These are phyloP conservation scores for Malurus elegans DNA, from an alignment of 2,113 vertebrate species.

Conservation along the genomic window DNA sequence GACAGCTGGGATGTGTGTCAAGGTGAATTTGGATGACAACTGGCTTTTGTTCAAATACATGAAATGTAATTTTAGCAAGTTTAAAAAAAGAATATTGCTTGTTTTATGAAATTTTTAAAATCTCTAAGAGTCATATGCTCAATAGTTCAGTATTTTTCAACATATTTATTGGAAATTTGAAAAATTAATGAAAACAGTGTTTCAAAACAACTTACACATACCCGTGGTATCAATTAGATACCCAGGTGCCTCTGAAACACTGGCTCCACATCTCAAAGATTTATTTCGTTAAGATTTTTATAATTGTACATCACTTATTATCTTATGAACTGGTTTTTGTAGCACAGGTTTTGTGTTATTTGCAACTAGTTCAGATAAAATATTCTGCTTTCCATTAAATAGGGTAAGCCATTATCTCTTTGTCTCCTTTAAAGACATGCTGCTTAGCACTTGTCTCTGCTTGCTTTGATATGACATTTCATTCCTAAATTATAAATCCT, in stretches of 20 bases:
- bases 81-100: neutral
- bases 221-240: neutral
- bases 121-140: neutral
- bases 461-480: neutral
- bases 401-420: neutral
- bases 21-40: neutral
- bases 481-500: neutral
- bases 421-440: neutral
- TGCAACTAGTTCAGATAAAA: neutral
- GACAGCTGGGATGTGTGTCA: neutral
- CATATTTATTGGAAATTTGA: neutral
- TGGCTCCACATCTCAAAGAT: neutral
- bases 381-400: neutral
- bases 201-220: neutral
- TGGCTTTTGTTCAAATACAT: neutral
- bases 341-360: neutral
- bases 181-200: neutral
- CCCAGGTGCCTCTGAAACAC: neutral
- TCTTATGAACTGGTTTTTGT: neutral
- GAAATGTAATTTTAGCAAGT: neutral
- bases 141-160: neutral
- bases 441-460: neutral
- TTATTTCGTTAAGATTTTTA: neutral
- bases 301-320: neutral
- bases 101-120: neutral